A percentile compares a stretch with the other conserved stretches of the same genome.
These are phyloP conservation scores for Hippocampus guttulatus DNA, from an alignment of 2,113 vertebrate species.

Conservation along the genomic window DNA sequence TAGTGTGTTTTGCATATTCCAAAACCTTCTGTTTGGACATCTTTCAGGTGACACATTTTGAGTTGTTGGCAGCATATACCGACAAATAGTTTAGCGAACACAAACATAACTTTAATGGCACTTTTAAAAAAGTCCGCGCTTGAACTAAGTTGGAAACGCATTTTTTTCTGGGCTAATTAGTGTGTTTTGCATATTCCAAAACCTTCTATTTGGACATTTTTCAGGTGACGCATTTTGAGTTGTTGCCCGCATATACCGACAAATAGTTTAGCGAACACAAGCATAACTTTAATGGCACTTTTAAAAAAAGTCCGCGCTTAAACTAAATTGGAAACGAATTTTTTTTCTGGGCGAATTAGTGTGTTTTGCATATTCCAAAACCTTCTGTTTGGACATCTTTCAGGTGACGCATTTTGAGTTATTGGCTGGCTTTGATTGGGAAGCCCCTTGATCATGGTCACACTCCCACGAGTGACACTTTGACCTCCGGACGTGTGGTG, in stretches of 20 bases:
- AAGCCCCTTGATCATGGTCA: conserved; percentile 38
- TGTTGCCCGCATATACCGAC: conserved; percentile 23
- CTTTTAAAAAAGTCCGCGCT: not conserved
- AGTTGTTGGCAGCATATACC: conserved; percentile 35
- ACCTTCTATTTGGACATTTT: not conserved
- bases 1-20: not conserved
- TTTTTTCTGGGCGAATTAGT: not conserved
- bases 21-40: not conserved
- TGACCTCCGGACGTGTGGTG: conserved; percentile 30
- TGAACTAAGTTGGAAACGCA: not conserved
- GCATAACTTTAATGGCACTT: not conserved
- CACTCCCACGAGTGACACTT: conserved; percentile 33
- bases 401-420: conserved; percentile 52
- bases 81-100: not conserved
- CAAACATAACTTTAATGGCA: not conserved
- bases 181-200: not conserved
- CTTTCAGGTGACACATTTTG: conserved; percentile 48
- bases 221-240: conserved; percentile 51
- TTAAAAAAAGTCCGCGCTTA: not conserved
- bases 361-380: not conserved
- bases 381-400: not conserved
- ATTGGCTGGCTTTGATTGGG: conserved; percentile 48
- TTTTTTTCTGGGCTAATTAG: no score
- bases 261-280: not conserved
- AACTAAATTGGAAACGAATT: not conserved